These are phyloP conservation scores for Corythornis madagascariensis DNA, from an alignment of 2,113 vertebrate species.

Conservation along the genomic window DNA sequence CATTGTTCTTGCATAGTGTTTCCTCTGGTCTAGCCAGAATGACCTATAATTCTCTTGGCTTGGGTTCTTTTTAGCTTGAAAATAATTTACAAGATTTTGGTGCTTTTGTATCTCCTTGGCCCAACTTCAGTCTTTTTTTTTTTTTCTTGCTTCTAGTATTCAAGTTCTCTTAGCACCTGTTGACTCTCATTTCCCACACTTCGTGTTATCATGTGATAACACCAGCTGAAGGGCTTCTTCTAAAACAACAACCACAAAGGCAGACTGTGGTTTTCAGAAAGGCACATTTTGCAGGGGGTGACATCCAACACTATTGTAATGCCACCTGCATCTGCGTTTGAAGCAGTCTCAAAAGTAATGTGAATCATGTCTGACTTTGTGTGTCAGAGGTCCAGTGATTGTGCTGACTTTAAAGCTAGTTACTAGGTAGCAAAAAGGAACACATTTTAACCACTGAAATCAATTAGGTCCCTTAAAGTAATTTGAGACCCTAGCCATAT, in stretches of 20 bases:
- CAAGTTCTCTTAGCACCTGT: slow-evolving; percentile 69
- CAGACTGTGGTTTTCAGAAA: slow-evolving; percentile 74
- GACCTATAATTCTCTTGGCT: not conserved
- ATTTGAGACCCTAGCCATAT: not conserved
- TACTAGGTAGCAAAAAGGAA: not conserved
- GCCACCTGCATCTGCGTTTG: slow-evolving; percentile 55
- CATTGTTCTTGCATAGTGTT: not conserved
- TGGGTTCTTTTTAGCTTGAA: slow-evolving; percentile 25
- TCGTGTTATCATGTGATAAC: slow-evolving; percentile 65
- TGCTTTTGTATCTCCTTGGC: not conserved
- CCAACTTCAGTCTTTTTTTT: not conserved
- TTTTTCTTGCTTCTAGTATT: slow-evolving; percentile 41
- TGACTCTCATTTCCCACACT: slow-evolving; percentile 70
- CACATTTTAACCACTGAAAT: not conserved
- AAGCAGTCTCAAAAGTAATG: slow-evolving; percentile 23
- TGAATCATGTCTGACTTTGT: slow-evolving; percentile 36
- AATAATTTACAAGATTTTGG: not conserved
- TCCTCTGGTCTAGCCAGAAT: slow-evolving; percentile 15
- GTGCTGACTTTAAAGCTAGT: not conserved
- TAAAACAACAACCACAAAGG: slow-evolving; percentile 70
- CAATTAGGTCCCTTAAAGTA: not conserved
- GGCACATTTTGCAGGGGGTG: slow-evolving; percentile 32
- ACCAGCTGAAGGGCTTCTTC: slow-evolving; percentile 64
- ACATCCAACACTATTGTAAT: slow-evolving; percentile 5
- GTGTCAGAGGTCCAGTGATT: not conserved